These are phyloP conservation scores for Odontophorus gujanensis DNA, from an alignment of 2,113 vertebrate genomes.

Conservation along the genomic window DNA sequence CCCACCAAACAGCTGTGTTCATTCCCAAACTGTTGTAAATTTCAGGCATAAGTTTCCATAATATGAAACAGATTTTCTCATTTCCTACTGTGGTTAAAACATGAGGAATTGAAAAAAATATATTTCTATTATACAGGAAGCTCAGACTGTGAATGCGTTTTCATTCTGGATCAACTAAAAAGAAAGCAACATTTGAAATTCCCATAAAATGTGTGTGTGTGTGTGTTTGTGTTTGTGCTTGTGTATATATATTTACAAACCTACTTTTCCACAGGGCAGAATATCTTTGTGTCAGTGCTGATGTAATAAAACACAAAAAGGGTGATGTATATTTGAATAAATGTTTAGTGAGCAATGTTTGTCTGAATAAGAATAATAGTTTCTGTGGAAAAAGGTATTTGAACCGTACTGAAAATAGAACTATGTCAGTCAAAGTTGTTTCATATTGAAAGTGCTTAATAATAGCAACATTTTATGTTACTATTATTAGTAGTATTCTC, in stretches of 20 bases:
- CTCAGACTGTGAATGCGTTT: neutral
- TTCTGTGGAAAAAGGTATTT: neutral
- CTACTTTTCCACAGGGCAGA: neutral
- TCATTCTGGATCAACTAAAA: neutral
- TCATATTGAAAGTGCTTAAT: neutral
- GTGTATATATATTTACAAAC: neutral
- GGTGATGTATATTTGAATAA: neutral
- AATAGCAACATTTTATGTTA: neutral
- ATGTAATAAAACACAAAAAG: neutral
- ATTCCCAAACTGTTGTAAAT: conserved; percentile 6
- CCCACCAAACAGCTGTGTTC: neutral
- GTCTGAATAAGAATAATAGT: neutral
- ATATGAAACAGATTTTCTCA: neutral
- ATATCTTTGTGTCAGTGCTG: neutral
- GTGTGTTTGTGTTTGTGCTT: neutral
- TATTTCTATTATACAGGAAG: neutral
- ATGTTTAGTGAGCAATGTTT: neutral
- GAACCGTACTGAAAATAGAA: neutral
- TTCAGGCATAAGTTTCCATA: neutral
- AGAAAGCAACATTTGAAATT: neutral
- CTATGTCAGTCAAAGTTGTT: neutral
- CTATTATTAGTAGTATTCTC: neutral
- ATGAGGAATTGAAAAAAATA: neutral
- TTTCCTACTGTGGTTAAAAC: neutral
- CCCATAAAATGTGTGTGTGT: fast-evolving